These are phyloP conservation scores for Netelia virgata DNA, from an alignment of 2,888 invertebrate species.

Conservation along the genomic window DNA sequence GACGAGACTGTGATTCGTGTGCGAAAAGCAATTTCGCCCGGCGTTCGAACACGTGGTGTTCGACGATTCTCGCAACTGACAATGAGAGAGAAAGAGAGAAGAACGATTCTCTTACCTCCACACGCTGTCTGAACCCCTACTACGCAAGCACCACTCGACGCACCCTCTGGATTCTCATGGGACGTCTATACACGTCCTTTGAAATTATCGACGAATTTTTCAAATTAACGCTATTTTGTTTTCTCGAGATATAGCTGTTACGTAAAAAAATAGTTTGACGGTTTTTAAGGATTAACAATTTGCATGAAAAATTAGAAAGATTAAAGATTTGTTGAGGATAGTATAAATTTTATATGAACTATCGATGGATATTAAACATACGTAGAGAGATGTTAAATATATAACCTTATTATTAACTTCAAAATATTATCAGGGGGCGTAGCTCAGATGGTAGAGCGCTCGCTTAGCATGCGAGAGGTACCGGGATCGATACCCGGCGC, in stretches of 20 bases:
- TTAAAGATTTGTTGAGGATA: too few species aligned
- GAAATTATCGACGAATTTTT: not conserved
- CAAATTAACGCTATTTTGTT: not conserved
- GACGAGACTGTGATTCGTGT: not conserved
- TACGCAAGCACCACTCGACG: constrained; percentile 80
- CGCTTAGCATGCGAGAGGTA: constrained; percentile 76
- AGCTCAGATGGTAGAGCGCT: constrained; percentile 77
- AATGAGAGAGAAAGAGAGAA: constrained; percentile 20
- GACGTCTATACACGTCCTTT: constrained; percentile 68
- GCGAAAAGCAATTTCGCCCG: not conserved
- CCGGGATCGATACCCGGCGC: constrained; percentile 75
- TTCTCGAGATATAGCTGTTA: too few species aligned
- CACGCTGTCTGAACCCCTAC: constrained; percentile 72
- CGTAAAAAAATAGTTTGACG: too few species aligned
- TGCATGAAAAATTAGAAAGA: too few species aligned
- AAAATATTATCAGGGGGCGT: constrained; percentile 68
- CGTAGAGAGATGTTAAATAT: too few species aligned
- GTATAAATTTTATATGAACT: too few species aligned
- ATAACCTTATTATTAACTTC: too few species aligned
- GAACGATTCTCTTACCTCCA: constrained; percentile 66
- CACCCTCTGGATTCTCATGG: constrained; percentile 81
- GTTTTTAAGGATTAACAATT: too few species aligned
- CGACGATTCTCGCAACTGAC: not conserved
- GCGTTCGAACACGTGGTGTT: not conserved
- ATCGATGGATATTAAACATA: too few species aligned